These are phyloP conservation scores for Trichonephila inaurata DNA, from an alignment of 1,140 invertebrate genomes.

Conservation along the genomic window DNA sequence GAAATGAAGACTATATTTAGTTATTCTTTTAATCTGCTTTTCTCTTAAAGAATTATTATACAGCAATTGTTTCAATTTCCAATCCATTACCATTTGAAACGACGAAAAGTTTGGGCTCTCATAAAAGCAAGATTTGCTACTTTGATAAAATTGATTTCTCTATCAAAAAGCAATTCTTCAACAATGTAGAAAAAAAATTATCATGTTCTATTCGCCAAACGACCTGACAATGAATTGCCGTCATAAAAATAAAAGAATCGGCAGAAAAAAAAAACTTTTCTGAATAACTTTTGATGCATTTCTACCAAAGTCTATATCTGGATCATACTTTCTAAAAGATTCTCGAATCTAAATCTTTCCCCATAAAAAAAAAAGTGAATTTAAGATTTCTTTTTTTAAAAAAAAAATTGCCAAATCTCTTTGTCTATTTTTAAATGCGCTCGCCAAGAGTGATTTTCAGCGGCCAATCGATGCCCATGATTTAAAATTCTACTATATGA, in stretches of 20 bases:
- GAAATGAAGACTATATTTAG: no score
- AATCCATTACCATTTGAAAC: no score
- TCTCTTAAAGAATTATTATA: no score
- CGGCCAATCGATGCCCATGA: slow-evolving; percentile 57
- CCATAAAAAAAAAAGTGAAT: not conserved
- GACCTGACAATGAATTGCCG: not conserved
- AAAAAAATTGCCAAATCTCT: not conserved
- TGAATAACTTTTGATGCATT: not conserved
- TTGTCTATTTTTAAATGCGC: slow-evolving; percentile 64
- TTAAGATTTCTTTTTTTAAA: not conserved
- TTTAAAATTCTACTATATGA: slow-evolving; percentile 61
- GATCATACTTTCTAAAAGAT: not conserved
- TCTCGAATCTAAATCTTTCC: slow-evolving; percentile 15
- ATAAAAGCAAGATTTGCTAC: no score
- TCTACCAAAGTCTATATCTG: no score
- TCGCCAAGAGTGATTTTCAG: not conserved
- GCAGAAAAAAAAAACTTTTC: not conserved
- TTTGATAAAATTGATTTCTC: slow-evolving; percentile 5
- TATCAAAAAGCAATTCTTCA: slow-evolving; percentile 44
- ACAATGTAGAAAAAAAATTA: not conserved
- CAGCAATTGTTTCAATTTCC: no score
- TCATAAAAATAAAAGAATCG: not conserved
- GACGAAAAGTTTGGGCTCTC: no score
- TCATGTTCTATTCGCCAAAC: not conserved
- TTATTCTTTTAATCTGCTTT: no score